Evolutionary conservation across 2,113 vertebrate species (phyloP).

Genomic region (Dipodomys merriami): DNA sequence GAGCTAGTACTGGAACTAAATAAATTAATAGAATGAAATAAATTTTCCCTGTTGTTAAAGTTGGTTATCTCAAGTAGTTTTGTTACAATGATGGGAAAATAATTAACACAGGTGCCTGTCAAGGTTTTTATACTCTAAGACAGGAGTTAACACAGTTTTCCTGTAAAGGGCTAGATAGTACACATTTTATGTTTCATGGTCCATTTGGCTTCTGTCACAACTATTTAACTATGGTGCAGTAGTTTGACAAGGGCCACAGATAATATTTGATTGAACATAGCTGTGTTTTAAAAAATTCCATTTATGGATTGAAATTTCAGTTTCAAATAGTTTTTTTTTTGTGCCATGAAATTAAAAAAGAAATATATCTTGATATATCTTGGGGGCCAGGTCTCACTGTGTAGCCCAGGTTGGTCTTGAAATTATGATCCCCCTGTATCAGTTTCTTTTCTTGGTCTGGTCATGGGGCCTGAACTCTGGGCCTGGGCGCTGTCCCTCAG

Average conservation of each 20-base stretch:
- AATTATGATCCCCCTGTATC: no score
- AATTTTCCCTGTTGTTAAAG: not conserved
- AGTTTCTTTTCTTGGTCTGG: no score
- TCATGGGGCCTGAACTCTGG: no score
- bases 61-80: not conserved
- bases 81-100: not conserved
- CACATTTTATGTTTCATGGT: not conserved
- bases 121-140: not conserved
- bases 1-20: no score
- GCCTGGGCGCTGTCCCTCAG: no score
- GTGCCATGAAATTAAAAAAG: no score
- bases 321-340: not conserved
- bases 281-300: not conserved
- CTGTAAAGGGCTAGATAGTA: not conserved
- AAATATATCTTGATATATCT: not conserved
- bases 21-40: no score
- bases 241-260: not conserved
- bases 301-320: not conserved
- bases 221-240: not conserved
- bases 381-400: no score
- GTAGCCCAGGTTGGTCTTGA: no score
- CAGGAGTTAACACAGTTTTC: not conserved
- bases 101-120: not conserved
- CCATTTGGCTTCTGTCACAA: not conserved
- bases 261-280: not conserved